These are phyloP conservation scores for Celastrina argiolus DNA, from an alignment of 2,888 invertebrate genomes.

Conservation along the genomic window DNA sequence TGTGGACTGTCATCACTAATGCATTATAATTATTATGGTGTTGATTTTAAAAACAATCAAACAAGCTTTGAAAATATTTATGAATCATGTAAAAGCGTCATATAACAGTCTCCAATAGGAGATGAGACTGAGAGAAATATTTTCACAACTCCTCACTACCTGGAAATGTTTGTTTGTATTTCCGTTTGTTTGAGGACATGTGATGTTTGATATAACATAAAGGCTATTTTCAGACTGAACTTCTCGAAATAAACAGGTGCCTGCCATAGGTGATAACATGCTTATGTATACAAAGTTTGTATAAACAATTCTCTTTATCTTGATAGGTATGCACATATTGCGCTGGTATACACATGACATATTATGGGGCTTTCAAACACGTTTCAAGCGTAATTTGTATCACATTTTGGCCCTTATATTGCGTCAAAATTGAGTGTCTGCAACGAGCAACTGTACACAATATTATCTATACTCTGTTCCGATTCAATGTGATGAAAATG, in stretches of 20 bases:
- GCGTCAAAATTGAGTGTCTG: too few species aligned
- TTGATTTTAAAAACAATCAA: not conserved
- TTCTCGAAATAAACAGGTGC: constrained; percentile 11
- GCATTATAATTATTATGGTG: not conserved
- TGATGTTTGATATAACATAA: constrained; percentile 8
- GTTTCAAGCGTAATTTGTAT: too few species aligned
- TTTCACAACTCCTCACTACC: not conserved
- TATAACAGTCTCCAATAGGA: not conserved
- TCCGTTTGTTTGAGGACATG: constrained; percentile 4
- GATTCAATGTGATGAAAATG: too few species aligned
- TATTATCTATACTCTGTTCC: too few species aligned
- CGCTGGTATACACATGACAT: constrained; percentile 58
- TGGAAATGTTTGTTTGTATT: constrained; percentile 1
- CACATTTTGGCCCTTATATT: too few species aligned
- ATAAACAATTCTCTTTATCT: constrained; percentile 65
- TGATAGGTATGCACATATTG: constrained; percentile 66
- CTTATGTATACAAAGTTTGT: constrained; percentile 48
- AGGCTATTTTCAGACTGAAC: constrained; percentile 11
- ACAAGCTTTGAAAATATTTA: not conserved
- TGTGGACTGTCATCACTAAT: not conserved
- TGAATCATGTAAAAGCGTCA: not conserved
- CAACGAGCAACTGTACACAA: too few species aligned
- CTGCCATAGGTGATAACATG: constrained; percentile 26
- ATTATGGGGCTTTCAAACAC: constrained; percentile 54
- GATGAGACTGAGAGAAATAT: not conserved